Conservation (phyloP, 2,888 invertebrate genomes). For the Mylabris sibirica region DNA sequence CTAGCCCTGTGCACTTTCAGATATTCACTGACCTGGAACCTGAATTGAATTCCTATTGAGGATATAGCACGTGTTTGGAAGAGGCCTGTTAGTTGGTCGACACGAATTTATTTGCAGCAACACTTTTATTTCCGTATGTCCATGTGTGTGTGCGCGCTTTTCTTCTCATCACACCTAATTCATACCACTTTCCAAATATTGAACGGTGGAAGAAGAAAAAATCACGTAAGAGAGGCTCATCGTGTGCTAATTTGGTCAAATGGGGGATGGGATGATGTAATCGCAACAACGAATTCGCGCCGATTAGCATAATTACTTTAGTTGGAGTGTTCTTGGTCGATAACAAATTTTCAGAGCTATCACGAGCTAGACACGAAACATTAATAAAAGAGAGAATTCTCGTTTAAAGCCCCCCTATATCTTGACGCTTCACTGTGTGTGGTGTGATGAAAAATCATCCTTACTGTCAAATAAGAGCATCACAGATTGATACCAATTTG, state of each 20-base stretch:
- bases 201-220: background rate
- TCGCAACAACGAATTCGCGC: slow-evolving; percentile 25
- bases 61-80: slow-evolving; percentile 31
- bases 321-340: slow-evolving; percentile 44
- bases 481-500: slow-evolving; percentile 1
- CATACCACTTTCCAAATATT: background rate
- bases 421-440: background rate
- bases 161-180: slow-evolving; percentile 36
- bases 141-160: slow-evolving; percentile 5
- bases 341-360: slow-evolving; percentile 39
- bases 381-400: slow-evolving; percentile 28
- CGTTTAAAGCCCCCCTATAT: slow-evolving; percentile 18
- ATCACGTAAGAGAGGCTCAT: background rate
- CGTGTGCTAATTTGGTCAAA: slow-evolving; percentile 4
- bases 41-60: slow-evolving; percentile 42
- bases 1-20: slow-evolving; percentile 24
- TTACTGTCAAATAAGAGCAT: background rate
- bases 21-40: slow-evolving; percentile 45
- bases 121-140: slow-evolving; percentile 38
- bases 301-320: slow-evolving; percentile 47
- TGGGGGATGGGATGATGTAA: slow-evolving; percentile 26
- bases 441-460: background rate
- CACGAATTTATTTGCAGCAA: slow-evolving; percentile 44
- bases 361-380: slow-evolving; percentile 29
- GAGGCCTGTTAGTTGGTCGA: slow-evolving; percentile 43